A percentile compares a stretch with the other conserved stretches of the same genome.
Evolutionary conservation across 2,888 invertebrate species (phyloP).

Genomic region (Ctenicera cuprea): DNA sequence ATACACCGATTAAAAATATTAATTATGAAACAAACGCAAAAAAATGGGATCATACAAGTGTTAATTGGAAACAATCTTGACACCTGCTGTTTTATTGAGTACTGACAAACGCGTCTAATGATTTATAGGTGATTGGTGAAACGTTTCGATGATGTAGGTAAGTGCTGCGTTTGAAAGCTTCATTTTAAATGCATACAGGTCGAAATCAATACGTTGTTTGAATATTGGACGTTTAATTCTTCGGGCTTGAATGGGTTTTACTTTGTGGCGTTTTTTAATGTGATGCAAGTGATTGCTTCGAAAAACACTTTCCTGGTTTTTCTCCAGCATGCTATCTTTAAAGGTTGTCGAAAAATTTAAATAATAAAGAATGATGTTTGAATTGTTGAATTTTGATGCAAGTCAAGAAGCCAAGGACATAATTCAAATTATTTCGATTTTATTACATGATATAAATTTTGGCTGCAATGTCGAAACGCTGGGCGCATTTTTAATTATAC

Average conservation of each 20-base stretch:
- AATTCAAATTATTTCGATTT: too few relatives aligned
- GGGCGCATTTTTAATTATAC: conserved; percentile 19
- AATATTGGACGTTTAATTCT: conserved; percentile 37
- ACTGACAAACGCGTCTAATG: background rate
- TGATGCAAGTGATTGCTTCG: conserved; percentile 3
- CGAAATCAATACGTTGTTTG: conserved; percentile 31
- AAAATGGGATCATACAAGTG: too few relatives aligned
- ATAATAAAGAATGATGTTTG: too few relatives aligned
- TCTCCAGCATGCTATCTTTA: background rate
- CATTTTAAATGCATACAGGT: conserved; percentile 34
- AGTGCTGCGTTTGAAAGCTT: conserved; percentile 4
- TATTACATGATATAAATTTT: too few relatives aligned
- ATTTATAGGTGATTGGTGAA: conserved; percentile 11
- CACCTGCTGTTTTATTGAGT: too few relatives aligned
- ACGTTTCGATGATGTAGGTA: background rate
- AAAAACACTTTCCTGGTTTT: conserved; percentile 9
- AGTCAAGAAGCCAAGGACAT: too few relatives aligned
- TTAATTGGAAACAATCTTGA: too few relatives aligned
- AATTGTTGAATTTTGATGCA: too few relatives aligned
- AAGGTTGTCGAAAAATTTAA: too few relatives aligned
- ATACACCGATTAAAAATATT: too few relatives aligned
- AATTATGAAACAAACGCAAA: too few relatives aligned
- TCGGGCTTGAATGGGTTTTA: conserved; percentile 32
- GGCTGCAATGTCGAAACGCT: too few relatives aligned
- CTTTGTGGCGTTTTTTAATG: conserved; percentile 34